Conservation (phyloP, 2,113 vertebrate species). For the Pagrus major region DNA sequence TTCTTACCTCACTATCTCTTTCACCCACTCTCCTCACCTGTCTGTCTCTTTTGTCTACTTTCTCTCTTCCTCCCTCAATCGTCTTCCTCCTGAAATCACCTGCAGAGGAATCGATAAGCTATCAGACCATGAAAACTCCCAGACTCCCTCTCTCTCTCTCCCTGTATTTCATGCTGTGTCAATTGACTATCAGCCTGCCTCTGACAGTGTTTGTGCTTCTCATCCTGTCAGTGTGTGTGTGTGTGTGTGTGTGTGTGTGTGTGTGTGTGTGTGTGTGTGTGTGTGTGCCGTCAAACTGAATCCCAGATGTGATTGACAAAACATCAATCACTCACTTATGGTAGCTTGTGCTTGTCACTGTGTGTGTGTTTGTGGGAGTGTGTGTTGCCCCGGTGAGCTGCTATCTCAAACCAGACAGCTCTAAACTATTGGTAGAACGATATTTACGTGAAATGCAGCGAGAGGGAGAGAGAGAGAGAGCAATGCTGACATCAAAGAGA, state of each 20-base stretch:
- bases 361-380: conserved; percentile 9
- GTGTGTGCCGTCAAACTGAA: conserved; percentile 42
- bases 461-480: conserved; percentile 5
- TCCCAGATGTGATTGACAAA: conserved; percentile 59
- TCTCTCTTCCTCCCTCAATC: neutral
- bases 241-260: conserved; percentile 12
- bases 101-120: conserved; percentile 70
- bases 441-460: neutral
- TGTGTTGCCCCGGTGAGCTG: conserved; percentile 12
- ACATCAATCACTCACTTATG: conserved; percentile 41
- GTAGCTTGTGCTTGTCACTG: conserved; percentile 2
- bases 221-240: conserved; percentile 13
- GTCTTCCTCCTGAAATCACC: conserved; percentile 54
- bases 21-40: conserved; percentile 25
- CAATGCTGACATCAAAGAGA: conserved; percentile 24
- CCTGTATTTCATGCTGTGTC: conserved; percentile 38
- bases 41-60: conserved; percentile 13
- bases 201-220: conserved; percentile 30
- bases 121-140: conserved; percentile 55
- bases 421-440: neutral
- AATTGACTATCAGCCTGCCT: conserved; percentile 5
- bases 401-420: conserved; percentile 22
- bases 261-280: neutral
- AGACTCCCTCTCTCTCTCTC: conserved; percentile 10
- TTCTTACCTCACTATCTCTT: neutral